Base-by-base conservation (phyloP, 1,140 invertebrate species). In the Idris sp. region DNA sequence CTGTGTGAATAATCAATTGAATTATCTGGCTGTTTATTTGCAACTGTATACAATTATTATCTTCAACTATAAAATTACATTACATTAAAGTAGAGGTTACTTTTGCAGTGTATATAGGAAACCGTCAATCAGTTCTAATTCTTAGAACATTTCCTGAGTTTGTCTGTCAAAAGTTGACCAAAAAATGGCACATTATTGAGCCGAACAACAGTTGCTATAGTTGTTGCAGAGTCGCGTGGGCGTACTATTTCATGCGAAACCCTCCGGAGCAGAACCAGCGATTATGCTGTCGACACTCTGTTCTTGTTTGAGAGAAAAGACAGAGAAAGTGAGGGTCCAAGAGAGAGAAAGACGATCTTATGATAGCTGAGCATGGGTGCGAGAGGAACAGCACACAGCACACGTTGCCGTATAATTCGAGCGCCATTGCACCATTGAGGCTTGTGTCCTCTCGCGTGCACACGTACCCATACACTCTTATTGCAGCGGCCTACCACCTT, bases 271-370 rank as follows among this genome's bases (percentile, higher is more conserved):
- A 73, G 69, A 83, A 64, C 78, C 77, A 61, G 51, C 77, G 77
- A 84, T 85, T 85, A 84, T 81, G 78, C 79, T 81, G 84, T 83
- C 84, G 81, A 84, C 81, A 83, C 82, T 81, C 71, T 76, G 76
- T 67, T 67, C 68, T 77, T 72, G 56, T 58, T 48, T 56, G 19
- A 54, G 58, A 69, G 46, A 51, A 68, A 49, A 58, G 62, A 49
- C 43, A 58, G 28, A 58, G 59, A n/a, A n/a, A n/a, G n/a, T n/a
- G 15, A 10, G 10, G 59, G 36, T 22, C 13, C 25, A 31, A 6
- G 43, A 28, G 28, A 18, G 31, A 62, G 10, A 7, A 16, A 3
- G 54, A 61, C 15, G 22, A 38, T 35, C 25, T 28, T 7, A 31
- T n/a, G 18, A 26, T 2, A 19, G 9, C 6, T 5, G 25, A 0